Evolutionary conservation across 2,113 vertebrate genomes (phyloP).

Genomic region (Herpailurus yagouaroundi): DNA sequence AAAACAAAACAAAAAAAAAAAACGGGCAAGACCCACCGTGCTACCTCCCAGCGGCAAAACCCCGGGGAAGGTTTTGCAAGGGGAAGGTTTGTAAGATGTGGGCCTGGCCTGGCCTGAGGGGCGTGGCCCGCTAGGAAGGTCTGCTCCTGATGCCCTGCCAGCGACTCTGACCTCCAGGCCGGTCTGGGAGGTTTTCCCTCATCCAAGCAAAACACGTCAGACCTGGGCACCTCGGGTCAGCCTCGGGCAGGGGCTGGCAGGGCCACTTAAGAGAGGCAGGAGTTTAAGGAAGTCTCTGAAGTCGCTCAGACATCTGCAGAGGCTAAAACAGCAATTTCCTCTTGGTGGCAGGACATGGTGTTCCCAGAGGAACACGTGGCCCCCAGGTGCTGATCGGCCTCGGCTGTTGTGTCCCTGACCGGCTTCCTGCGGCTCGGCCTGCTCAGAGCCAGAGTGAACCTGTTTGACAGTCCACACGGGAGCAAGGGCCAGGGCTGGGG

Average conservation of each 20-base stretch:
- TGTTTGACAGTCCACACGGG: neutral
- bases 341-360: neutral
- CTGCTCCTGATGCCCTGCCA: neutral
- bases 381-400: neutral
- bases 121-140: rapidly evolving
- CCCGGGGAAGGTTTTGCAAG: neutral
- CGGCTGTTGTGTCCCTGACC: neutral
- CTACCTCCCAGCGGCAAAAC: neutral
- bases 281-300: slow-evolving; percentile 20
- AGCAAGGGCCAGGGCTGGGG: neutral
- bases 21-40: neutral
- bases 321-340: slow-evolving; percentile 69
- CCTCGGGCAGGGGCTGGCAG: neutral
- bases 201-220: neutral
- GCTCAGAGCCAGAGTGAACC: neutral
- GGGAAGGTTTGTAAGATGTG: neutral
- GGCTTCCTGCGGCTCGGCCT: neutral
- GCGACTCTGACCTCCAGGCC: neutral
- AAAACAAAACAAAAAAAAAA: no score
- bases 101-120: rapidly evolving
- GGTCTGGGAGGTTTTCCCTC: neutral
- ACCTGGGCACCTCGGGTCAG: neutral
- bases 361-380: slow-evolving; percentile 15
- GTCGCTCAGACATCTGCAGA: slow-evolving; percentile 34
- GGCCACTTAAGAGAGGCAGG: slow-evolving; percentile 55